Base-by-base conservation (phyloP, 2,888 invertebrate genomes). In the Limenitis camilla region DNA sequence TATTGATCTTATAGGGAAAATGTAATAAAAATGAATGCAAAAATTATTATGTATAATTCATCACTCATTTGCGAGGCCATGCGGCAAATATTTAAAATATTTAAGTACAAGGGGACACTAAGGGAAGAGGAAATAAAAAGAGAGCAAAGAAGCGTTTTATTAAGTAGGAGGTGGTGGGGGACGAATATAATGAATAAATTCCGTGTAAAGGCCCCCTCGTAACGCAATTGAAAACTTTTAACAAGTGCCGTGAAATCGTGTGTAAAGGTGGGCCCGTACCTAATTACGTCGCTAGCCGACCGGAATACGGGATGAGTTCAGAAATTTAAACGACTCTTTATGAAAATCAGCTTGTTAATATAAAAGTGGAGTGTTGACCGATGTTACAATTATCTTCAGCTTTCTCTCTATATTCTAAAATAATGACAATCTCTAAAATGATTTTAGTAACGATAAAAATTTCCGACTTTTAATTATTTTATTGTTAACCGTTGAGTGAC, bases 201-300 rank as follows among this genome's bases (percentile, higher is more conserved):
- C 81, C 75, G 76, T 76, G 77, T 83, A 76, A 80, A 78, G 77
- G 68, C 72, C 76, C 76, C 74, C 76, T 60, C 76, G 71, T 86
- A 85, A 86, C 80, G 85, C 85, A 86, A 87, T 87, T 86, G 87
- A 86, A 86, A 87, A 86, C 83, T 86, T 87, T 86, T 85, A 85
- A 86, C 86, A 85, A 87, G 86, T 85, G 84, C 78, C 76, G 78
- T 75, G 82, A 84, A 86, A 85, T 84, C 86, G 85, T 80, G 83
- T 85, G 87, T 81, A 78, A 86, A 87, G 85, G 86, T 86, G 78
- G 79, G 75, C 71, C 72, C 69, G 65, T 74, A 76, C 80, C 78
- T 85, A 86, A 85, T 85, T 85, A 85, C 70, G 75, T 60, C 63
- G 67, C 67, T 69, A 71, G 74, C 70, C 71, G 75, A 62, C 71